Evolutionary conservation across 2,113 vertebrate genomes (phyloP).

Genomic region (Etia nguti): DNA sequence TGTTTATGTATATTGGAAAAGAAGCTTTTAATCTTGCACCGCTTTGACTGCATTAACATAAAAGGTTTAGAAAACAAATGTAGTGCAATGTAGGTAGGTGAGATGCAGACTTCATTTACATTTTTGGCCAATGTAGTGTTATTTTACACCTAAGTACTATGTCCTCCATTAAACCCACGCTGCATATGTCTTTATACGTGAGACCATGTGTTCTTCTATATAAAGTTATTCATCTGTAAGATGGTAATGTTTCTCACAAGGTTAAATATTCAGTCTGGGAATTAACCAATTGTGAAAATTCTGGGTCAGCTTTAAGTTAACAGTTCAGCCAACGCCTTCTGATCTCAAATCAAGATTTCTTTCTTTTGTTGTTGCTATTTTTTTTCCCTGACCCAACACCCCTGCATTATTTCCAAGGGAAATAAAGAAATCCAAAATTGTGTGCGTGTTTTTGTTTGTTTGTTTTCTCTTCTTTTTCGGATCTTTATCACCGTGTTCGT

Average conservation of each 20-base stretch:
- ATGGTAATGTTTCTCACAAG: neutral
- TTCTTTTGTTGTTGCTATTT: neutral
- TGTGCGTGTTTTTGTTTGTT: neutral
- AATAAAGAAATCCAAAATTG: neutral
- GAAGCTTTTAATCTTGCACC: neutral
- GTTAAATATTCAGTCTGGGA: neutral
- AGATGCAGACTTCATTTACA: neutral
- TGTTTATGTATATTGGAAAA: neutral
- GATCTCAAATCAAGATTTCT: neutral
- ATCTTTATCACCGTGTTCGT: neutral
- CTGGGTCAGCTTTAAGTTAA: neutral
- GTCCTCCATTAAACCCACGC: conserved; percentile 16
- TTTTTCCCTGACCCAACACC: neutral
- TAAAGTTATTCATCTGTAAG: neutral
- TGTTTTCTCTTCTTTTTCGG: neutral
- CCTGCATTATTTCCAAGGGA: neutral
- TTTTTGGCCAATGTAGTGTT: neutral
- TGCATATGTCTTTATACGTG: neutral
- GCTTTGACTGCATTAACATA: neutral
- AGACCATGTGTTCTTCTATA: neutral
- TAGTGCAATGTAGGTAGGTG: neutral
- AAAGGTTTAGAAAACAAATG: neutral
- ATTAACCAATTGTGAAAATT: neutral
- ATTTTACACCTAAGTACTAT: neutral
- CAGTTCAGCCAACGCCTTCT: neutral